phyloP scores from a whole-genome alignment of 2,888 invertebrate genomes.

The Eurois occulta region DNA sequence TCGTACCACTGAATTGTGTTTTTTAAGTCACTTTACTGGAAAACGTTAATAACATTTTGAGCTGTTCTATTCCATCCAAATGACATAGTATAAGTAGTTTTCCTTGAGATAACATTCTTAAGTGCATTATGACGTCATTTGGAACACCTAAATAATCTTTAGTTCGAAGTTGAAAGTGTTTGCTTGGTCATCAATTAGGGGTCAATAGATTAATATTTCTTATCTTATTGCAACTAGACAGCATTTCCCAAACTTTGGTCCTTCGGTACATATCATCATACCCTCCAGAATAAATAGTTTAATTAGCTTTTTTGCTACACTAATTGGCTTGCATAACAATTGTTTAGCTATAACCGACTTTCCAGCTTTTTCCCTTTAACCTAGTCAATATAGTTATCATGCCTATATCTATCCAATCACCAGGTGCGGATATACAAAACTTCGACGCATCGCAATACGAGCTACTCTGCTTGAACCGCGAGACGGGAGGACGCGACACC shows the following conservation, averaged over 20 bases:
- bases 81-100: conserved; percentile 2
- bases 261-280: neutral
- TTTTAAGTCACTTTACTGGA: neutral
- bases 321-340: neutral
- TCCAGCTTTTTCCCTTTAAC: neutral
- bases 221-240: conserved; percentile 3
- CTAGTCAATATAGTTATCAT: neutral
- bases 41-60: neutral
- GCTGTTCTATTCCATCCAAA: neutral
- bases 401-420: neutral
- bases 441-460: conserved; percentile 90
- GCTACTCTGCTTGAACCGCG: conserved; percentile 91
- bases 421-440: conserved; percentile 91
- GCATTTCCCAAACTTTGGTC: neutral
- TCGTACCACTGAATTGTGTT: neutral
- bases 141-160: neutral
- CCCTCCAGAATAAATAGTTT: neutral
- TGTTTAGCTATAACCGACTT: neutral
- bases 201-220: neutral
- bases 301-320: neutral
- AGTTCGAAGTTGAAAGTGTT: neutral
- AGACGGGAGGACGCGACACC: conserved; percentile 88
- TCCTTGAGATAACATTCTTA: conserved; percentile 6
- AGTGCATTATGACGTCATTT: neutral
- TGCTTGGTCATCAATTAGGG: neutral